Percentiles rank a stretch among this genome's conserved stretches.
These are phyloP conservation scores for Drosophila atroscutellata DNA, from an alignment of 2,888 invertebrate species.

Conservation along the genomic window DNA sequence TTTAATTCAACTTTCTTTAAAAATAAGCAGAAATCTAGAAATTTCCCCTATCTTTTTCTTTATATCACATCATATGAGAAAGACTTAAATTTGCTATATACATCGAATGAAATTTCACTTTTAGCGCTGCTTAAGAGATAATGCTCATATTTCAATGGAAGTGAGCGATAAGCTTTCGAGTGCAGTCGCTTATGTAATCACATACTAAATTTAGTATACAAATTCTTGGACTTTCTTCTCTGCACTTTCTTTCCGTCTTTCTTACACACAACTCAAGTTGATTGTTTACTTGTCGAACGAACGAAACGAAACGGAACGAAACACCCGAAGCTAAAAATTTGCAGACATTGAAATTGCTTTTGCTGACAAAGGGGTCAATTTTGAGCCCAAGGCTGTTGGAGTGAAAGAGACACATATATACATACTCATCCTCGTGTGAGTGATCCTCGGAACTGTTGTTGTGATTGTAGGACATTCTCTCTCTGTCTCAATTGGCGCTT, in stretches of 20 bases:
- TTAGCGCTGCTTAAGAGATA: neutral
- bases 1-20: neutral
- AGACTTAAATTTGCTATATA: neutral
- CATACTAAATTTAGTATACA: neutral
- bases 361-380: neutral
- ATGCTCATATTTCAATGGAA: neutral
- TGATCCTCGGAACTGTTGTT: conserved; percentile 66
- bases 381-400: conserved; percentile 7
- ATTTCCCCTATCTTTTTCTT: neutral
- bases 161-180: neutral
- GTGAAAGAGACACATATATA: conserved; percentile 11
- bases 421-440: conserved; percentile 72
- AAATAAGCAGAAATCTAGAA: neutral
- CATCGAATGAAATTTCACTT: neutral
- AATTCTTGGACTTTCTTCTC: neutral
- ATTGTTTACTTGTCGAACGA: conserved; percentile 8
- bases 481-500: conserved; percentile 2
- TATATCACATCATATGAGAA: neutral
- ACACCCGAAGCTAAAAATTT: conserved; percentile 1
- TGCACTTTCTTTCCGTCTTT: neutral
- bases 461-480: conserved; percentile 68
- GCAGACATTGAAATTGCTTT: conserved; percentile 29
- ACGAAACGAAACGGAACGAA: neutral
- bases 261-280: conserved; percentile 21
- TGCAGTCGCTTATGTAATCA: conserved; percentile 2